These are phyloP conservation scores for Habropoda laboriosa DNA, from an alignment of 1,140 invertebrate species.

Conservation along the genomic window DNA sequence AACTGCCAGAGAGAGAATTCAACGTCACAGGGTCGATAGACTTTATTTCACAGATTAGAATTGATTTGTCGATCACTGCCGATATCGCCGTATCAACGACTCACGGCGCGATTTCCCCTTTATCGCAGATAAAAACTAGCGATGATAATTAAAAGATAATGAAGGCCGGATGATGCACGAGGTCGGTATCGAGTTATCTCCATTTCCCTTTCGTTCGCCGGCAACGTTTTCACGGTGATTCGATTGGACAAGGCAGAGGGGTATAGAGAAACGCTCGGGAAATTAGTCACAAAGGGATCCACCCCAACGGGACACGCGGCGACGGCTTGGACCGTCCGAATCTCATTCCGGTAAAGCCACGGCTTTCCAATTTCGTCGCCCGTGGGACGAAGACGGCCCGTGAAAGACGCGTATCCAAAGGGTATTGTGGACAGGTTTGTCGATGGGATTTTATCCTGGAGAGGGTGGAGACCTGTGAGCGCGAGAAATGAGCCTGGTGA, in stretches of 20 bases:
- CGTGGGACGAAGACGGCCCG: slow-evolving; percentile 9
- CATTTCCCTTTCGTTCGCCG: slow-evolving; percentile 8
- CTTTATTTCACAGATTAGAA: too few relatives aligned
- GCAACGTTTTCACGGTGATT: slow-evolving; percentile 27
- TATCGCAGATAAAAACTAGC: not conserved
- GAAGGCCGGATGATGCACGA: not conserved
- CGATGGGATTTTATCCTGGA: slow-evolving; percentile 40
- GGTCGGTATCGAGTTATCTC: not conserved
- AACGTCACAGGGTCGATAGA: too few relatives aligned
- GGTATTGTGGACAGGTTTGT: slow-evolving; percentile 23
- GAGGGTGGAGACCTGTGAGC: slow-evolving; percentile 12
- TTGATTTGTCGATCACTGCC: too few relatives aligned
- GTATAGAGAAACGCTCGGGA: not conserved
- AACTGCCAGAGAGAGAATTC: too few relatives aligned
- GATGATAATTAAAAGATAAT: slow-evolving; percentile 6
- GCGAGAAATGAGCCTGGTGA: slow-evolving; percentile 24
- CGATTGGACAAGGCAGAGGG: not conserved
- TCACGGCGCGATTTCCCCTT: too few relatives aligned
- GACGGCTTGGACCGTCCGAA: slow-evolving; percentile 12
- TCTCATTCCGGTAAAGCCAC: slow-evolving; percentile 37
- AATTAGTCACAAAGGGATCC: slow-evolving; percentile 39
- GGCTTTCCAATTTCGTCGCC: slow-evolving; percentile 43
- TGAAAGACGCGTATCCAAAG: not conserved
- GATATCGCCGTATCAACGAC: too few relatives aligned
- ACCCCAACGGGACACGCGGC: not conserved